Evolutionary conservation across 1,140 invertebrate genomes (phyloP).

Genomic region (Polyergus mexicanus): DNA sequence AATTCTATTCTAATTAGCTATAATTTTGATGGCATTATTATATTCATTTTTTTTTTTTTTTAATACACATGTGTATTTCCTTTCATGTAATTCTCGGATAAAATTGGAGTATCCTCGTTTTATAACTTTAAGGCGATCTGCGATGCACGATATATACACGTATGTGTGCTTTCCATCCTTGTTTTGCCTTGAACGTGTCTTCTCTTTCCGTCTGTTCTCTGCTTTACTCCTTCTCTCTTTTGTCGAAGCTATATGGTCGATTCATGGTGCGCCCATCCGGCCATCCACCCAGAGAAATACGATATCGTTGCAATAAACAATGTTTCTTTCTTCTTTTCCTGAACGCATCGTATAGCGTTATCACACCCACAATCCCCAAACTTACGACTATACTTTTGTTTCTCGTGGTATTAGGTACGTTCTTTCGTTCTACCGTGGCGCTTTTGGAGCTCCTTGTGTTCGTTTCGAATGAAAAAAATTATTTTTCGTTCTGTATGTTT

Average conservation of each 20-base stretch:
- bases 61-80: not conserved
- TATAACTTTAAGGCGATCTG: not conserved
- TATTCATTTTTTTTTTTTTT: not conserved
- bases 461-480: constrained; percentile 20
- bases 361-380: constrained; percentile 13
- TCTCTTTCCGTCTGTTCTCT: not conserved
- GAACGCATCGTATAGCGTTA: not conserved
- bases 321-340: constrained; percentile 46
- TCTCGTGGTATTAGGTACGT: not conserved
- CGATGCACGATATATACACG: not conserved
- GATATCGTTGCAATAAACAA: constrained; percentile 60
- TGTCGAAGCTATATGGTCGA: constrained; percentile 8
- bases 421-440: not conserved
- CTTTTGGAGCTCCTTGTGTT: not conserved
- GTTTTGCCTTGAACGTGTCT: not conserved
- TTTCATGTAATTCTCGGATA: not conserved
- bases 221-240: constrained; percentile 34
- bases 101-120: not conserved
- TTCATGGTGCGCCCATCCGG: constrained; percentile 45
- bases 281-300: constrained; percentile 51
- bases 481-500: not conserved
- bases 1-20: not conserved
- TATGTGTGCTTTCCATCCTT: not conserved
- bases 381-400: not conserved
- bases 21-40: not conserved